Percentiles rank a stretch among this genome's conserved stretches.
These are phyloP conservation scores for Teleopsis dalmanni DNA, from an alignment of 1,140 invertebrate genomes.

Conservation along the genomic window DNA sequence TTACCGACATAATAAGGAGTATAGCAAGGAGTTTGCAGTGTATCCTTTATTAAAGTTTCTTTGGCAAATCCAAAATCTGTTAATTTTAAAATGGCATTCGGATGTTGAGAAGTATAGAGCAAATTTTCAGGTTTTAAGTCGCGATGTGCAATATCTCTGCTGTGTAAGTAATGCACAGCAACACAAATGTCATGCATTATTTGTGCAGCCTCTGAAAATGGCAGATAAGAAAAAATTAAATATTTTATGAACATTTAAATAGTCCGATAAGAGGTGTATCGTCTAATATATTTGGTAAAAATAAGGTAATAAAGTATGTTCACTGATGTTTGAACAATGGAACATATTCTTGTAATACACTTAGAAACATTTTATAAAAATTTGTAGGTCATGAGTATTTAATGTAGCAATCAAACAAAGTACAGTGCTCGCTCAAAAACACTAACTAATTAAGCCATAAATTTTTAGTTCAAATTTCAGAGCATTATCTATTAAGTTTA, in stretches of 20 bases:
- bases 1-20: conserved; percentile 92
- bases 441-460: too few relatives aligned
- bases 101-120: conserved; percentile 65
- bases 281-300: too few relatives aligned
- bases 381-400: too few relatives aligned
- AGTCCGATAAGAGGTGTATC: too few relatives aligned
- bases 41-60: conserved; percentile 77
- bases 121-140: conserved; percentile 94
- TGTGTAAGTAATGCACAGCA: conserved; percentile 91
- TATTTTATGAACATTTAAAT: too few relatives aligned
- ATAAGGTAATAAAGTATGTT: conserved; percentile 9
- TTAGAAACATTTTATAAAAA: too few relatives aligned
- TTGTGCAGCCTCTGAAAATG: conserved; percentile 46
- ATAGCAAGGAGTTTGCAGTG: conserved; percentile 94
- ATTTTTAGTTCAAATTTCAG: too few relatives aligned
- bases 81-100: conserved; percentile 78
- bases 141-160: conserved; percentile 92
- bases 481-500: too few relatives aligned
- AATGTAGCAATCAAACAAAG: too few relatives aligned
- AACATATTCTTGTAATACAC: too few relatives aligned
- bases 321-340: too few relatives aligned
- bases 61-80: conserved; percentile 99
- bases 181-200: conserved; percentile 95
- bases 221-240: conserved; percentile 7
- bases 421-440: too few relatives aligned